phyloP scores from a whole-genome alignment of 2,888 invertebrate genomes.

The Pyrrhosoma nymphula region DNA sequence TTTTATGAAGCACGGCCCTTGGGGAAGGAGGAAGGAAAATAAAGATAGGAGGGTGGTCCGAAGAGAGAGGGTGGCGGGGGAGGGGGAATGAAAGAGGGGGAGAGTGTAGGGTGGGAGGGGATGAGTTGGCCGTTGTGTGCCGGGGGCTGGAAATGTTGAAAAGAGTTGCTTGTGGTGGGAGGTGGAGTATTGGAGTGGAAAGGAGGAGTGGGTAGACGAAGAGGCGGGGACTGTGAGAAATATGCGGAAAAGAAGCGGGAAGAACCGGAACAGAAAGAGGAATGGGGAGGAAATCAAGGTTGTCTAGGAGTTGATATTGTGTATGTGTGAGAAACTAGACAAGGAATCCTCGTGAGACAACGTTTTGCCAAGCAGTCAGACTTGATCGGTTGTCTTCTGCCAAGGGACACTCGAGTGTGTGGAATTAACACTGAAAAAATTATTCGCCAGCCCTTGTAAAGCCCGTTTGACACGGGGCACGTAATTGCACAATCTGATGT shows the following conservation, averaged over 20 bases:
- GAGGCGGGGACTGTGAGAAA: neutral
- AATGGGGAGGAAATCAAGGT: neutral
- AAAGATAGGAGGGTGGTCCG: slow-evolving; percentile 31
- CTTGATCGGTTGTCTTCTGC: no score
- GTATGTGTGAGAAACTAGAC: neutral
- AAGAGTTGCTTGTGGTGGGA: neutral
- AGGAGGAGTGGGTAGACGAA: neutral
- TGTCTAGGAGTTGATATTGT: neutral
- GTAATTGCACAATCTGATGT: no score
- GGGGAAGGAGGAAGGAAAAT: neutral
- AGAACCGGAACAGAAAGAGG: neutral
- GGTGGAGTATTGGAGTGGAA: neutral
- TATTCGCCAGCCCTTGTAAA: no score
- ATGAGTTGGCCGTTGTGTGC: neutral
- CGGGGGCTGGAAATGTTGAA: neutral
- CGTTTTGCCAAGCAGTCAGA: no score
- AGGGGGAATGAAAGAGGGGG: no score
- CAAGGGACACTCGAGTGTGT: no score
- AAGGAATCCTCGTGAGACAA: no score
- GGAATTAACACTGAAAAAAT: no score
- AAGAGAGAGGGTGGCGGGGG: neutral
- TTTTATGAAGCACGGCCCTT: slow-evolving; percentile 6
- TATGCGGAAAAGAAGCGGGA: neutral
- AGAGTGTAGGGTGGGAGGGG: neutral
- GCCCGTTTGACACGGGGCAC: no score